phyloP scores from a whole-genome alignment of 2,888 invertebrate genomes.

The Stratiomys singularior region DNA sequence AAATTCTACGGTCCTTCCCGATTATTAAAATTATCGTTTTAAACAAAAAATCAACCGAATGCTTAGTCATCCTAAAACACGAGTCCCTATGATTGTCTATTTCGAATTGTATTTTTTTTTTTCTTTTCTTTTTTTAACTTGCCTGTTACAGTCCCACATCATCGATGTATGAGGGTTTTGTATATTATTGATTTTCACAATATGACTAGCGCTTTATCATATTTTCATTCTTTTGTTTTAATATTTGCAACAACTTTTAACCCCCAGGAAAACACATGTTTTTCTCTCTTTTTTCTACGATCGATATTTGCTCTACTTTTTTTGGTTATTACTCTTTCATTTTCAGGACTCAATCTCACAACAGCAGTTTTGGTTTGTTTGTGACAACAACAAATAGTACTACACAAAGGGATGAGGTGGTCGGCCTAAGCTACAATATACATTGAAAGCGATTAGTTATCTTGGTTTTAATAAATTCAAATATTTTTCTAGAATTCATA shows the following conservation, averaged over 20 bases:
- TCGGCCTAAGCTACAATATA: conserved; percentile 53
- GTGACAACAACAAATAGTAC: conserved; percentile 46
- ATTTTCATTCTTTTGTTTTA: conserved; percentile 12
- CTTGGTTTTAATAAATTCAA: conserved; percentile 5
- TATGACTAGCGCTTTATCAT: neutral
- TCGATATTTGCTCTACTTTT: conserved; percentile 3
- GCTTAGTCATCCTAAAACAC: conserved; percentile 12
- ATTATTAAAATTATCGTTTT: neutral
- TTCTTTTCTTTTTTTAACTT: conserved; percentile 44
- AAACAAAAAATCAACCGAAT: neutral
- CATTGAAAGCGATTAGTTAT: conserved; percentile 52
- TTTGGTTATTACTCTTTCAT: conserved; percentile 26
- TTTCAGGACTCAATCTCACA: conserved; percentile 50
- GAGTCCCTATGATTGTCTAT: conserved; percentile 43
- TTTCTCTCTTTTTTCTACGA: conserved; percentile 21
- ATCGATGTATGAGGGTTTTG: conserved; percentile 32
- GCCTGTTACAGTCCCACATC: conserved; percentile 50
- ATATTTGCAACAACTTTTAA: neutral
- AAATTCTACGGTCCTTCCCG: neutral
- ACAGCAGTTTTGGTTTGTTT: conserved; percentile 51
- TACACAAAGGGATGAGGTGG: conserved; percentile 48
- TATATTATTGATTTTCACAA: neutral
- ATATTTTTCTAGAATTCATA: conserved; percentile 6
- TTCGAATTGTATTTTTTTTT: conserved; percentile 18
- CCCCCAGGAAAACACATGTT: neutral